Conservation (phyloP, 2,797 vertebrate genomes). For the Propithecus perrieri region DNA sequence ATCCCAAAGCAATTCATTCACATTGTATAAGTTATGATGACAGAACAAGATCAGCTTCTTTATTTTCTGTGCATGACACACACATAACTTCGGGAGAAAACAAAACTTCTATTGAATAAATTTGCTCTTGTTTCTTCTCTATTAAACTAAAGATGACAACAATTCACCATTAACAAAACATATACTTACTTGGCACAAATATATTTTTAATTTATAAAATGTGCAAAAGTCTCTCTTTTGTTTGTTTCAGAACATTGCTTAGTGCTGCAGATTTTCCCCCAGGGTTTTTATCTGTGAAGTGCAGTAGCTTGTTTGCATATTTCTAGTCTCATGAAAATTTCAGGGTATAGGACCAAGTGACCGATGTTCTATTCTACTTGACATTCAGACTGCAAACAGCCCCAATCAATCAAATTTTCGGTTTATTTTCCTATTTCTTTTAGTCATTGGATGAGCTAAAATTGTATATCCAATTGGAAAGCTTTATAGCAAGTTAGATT, state of each 20-base stretch:
- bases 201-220: conserved; percentile 57
- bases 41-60: neutral
- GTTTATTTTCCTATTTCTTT: neutral
- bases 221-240: conserved; percentile 31
- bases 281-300: conserved; percentile 51
- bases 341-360: conserved; percentile 25
- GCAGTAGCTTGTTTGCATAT: conserved; percentile 31
- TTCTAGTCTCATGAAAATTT: conserved; percentile 56
- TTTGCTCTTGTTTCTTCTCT: neutral
- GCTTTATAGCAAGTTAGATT: neutral
- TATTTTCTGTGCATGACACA: neutral
- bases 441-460: neutral
- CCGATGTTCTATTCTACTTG: conserved; percentile 20
- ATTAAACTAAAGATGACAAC: conserved; percentile 12
- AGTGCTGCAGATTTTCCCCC: neutral
- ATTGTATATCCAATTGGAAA: neutral
- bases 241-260: conserved; percentile 60
- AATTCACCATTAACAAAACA: conserved; percentile 55
- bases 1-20: neutral
- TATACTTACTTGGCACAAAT: neutral
- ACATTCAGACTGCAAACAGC: neutral
- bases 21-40: neutral
- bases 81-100: neutral
- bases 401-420: neutral
- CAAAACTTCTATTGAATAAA: neutral